Conservation (phyloP, 2,888 invertebrate species). For the Dryocosmus kuriphilus region DNA sequence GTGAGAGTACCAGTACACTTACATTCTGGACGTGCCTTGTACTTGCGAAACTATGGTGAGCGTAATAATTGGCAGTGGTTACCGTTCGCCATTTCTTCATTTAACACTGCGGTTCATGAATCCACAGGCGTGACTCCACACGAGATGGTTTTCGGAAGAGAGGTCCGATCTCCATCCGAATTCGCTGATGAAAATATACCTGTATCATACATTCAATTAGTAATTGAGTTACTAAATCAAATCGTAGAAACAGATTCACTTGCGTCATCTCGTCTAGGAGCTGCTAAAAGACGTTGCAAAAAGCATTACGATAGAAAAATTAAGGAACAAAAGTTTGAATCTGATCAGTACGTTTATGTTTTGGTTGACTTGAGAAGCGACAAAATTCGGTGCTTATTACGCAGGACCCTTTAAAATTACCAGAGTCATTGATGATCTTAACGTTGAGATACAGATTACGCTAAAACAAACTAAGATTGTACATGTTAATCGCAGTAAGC, state of each 20-base stretch:
- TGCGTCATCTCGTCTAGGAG: not conserved
- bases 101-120: too few species aligned
- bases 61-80: too few species aligned
- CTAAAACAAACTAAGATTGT: conserved; percentile 1
- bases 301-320: not conserved
- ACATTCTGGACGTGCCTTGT: too few species aligned
- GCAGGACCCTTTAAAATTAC: not conserved
- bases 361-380: not conserved
- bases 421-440: not conserved
- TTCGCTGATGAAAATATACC: not conserved
- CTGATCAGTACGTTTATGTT: not conserved
- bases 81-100: too few species aligned
- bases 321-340: not conserved
- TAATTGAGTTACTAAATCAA: not conserved
- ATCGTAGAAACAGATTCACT: not conserved
- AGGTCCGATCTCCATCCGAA: not conserved
- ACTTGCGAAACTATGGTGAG: conserved; percentile 20
- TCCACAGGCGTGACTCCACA: conserved; percentile 2
- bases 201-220: not conserved
- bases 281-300: too few species aligned
- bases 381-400: not conserved
- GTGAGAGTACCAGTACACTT: too few species aligned
- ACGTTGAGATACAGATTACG: conserved; percentile 15
- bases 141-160: not conserved
- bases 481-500: not conserved